Conservation (phyloP, 2,888 invertebrate genomes). For the Stratiomys singularior region DNA sequence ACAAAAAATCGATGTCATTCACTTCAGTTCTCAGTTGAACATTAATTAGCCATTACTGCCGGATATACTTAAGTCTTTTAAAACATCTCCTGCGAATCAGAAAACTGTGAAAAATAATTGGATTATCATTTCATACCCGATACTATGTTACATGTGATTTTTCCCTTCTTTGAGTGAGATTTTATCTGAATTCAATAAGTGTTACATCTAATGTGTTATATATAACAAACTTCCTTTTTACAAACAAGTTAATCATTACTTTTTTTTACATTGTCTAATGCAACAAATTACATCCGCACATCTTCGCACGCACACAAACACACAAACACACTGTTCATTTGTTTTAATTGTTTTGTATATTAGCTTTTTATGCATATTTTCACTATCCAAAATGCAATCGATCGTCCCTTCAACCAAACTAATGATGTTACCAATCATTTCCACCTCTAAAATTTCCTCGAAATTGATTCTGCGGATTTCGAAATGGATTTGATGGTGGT, state of each 20-base stretch:
- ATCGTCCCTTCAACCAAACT: no score
- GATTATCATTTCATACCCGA: not conserved
- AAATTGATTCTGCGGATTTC: constrained; percentile 52
- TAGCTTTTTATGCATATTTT: not conserved
- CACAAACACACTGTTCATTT: no score
- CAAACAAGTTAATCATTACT: not conserved
- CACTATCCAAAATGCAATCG: no score
- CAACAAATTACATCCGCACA: not conserved
- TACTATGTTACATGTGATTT: not conserved
- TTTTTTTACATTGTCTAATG: not conserved
- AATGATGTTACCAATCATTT: constrained; percentile 27
- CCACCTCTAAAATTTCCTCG: constrained; percentile 62
- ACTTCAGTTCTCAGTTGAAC: not conserved
- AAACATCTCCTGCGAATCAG: not conserved
- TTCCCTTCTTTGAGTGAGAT: constrained; percentile 8
- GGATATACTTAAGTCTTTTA: not conserved
- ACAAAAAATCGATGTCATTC: not conserved
- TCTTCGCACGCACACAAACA: not conserved
- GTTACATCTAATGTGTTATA: not conserved
- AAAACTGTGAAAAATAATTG: not conserved
- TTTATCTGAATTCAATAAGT: constrained; percentile 9
- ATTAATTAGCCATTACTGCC: not conserved
- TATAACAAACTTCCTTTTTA: not conserved
- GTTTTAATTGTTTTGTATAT: not conserved
- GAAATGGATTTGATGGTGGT: constrained; percentile 27